These are phyloP conservation scores for Ispidina picta DNA, from an alignment of 2,797 vertebrate species.

Conservation along the genomic window DNA sequence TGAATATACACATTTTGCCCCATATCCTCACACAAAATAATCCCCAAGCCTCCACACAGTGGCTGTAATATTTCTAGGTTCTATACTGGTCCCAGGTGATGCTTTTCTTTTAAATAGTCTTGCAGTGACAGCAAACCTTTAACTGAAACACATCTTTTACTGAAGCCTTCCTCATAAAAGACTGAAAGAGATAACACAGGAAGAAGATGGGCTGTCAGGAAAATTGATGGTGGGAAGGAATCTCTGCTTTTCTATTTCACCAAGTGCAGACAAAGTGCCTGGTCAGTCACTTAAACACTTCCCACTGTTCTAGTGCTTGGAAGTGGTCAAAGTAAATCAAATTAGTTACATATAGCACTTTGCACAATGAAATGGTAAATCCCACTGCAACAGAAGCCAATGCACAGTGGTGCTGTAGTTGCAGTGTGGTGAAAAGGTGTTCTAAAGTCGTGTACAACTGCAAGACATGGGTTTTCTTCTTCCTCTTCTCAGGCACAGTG, in stretches of 20 bases:
- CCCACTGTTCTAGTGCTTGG: not conserved
- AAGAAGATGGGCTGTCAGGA: constrained; percentile 63
- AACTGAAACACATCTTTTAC: constrained; percentile 57
- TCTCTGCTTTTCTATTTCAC: constrained; percentile 28
- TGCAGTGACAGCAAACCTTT: constrained; percentile 56
- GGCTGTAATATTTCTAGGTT: not conserved
- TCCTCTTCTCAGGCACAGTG: not conserved
- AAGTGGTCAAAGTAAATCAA: constrained; percentile 18
- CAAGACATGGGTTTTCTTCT: not conserved
- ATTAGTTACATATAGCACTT: not conserved
- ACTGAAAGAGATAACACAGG: constrained; percentile 57
- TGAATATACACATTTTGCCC: not conserved
- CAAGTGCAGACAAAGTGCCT: not conserved
- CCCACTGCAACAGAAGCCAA: not conserved
- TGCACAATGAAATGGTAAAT: not conserved
- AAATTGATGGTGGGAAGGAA: constrained; percentile 61
- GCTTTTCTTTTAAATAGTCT: constrained; percentile 38
- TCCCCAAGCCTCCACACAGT: not conserved
- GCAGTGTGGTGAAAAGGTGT: not conserved
- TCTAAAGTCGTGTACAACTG: not conserved
- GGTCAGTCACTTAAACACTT: constrained; percentile 44
- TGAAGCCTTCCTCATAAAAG: constrained; percentile 62
- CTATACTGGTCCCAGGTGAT: constrained; percentile 1
- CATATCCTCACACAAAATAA: not conserved
- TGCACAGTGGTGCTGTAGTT: not conserved